phyloP scores from a whole-genome alignment of 2,113 vertebrate genomes.

The Scophthalmus maximus region DNA sequence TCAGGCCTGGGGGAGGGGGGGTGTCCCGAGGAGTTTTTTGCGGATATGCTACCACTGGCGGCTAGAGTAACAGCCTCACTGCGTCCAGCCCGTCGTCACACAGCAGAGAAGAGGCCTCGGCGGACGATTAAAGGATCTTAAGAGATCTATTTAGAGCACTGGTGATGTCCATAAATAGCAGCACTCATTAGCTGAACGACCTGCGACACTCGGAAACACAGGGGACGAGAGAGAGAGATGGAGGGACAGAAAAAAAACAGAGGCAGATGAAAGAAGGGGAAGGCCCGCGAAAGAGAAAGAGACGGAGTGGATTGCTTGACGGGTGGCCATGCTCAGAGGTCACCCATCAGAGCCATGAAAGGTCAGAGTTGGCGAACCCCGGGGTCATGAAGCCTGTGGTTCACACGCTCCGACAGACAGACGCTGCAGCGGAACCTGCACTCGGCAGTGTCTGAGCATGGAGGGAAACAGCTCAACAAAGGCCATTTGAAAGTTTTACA shows the following conservation, averaged over 20 bases:
- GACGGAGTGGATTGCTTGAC: constrained; percentile 45
- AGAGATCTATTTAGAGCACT: constrained; percentile 74
- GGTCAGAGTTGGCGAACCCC: constrained; percentile 62
- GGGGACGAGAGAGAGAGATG: not conserved
- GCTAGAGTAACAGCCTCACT: constrained; percentile 16
- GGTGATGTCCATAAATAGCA: constrained; percentile 72
- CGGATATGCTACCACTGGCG: not conserved
- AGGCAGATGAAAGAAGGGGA: constrained; percentile 44
- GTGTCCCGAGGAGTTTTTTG: constrained; percentile 7
- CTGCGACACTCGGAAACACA: constrained; percentile 47
- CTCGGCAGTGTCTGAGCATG: constrained; percentile 9
- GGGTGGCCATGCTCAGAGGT: constrained; percentile 59
- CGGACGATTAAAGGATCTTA: constrained; percentile 76
- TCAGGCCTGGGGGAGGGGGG: not conserved
- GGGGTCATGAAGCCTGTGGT: constrained; percentile 66
- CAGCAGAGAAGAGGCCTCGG: constrained; percentile 40
- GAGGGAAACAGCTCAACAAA: constrained; percentile 13
- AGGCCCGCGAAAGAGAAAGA: constrained; percentile 10
- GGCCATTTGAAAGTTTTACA: not conserved
- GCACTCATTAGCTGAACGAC: constrained; percentile 73
- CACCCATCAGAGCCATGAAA: constrained; percentile 23
- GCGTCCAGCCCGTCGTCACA: constrained; percentile 27
- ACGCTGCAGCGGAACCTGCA: constrained; percentile 19
- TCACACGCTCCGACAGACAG: constrained; percentile 71
- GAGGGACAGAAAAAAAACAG: constrained; percentile 1